Evolutionary conservation across 2,888 invertebrate genomes (phyloP).

Genomic region (Apomyelois bistriatella): DNA sequence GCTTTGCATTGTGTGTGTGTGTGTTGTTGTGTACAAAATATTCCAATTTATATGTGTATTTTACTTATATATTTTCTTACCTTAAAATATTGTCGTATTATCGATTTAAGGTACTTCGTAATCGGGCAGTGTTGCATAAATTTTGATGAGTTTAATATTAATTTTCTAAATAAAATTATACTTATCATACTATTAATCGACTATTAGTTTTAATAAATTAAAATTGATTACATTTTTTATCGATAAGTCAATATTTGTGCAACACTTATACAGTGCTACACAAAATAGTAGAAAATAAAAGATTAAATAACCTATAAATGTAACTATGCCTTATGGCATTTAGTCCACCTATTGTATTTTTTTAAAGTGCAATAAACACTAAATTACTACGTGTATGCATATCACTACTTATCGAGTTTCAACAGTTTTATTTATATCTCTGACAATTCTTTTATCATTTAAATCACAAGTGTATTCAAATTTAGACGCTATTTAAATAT

Average conservation of each 20-base stretch:
- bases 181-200: background rate
- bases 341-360: too few species aligned
- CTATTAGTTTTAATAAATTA: background rate
- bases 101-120: conserved; percentile 46
- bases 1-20: conserved; percentile 29
- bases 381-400: too few species aligned
- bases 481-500: too few species aligned
- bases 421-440: too few species aligned
- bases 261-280: background rate
- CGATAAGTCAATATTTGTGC: conserved; percentile 2
- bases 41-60: conserved; percentile 47
- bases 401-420: too few species aligned
- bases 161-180: background rate
- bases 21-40: conserved; percentile 46
- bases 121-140: conserved; percentile 10
- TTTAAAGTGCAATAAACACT: too few species aligned
- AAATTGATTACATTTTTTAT: background rate
- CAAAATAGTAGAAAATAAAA: too few species aligned
- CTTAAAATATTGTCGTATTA: conserved; percentile 45
- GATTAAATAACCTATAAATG: too few species aligned
- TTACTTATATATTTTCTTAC: conserved; percentile 35
- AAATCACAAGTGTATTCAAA: too few species aligned
- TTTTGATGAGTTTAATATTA: background rate
- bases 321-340: too few species aligned
- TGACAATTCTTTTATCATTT: too few species aligned